These are phyloP conservation scores for Corythucha ciliata DNA, from an alignment of 2,888 invertebrate species.

Conservation along the genomic window DNA sequence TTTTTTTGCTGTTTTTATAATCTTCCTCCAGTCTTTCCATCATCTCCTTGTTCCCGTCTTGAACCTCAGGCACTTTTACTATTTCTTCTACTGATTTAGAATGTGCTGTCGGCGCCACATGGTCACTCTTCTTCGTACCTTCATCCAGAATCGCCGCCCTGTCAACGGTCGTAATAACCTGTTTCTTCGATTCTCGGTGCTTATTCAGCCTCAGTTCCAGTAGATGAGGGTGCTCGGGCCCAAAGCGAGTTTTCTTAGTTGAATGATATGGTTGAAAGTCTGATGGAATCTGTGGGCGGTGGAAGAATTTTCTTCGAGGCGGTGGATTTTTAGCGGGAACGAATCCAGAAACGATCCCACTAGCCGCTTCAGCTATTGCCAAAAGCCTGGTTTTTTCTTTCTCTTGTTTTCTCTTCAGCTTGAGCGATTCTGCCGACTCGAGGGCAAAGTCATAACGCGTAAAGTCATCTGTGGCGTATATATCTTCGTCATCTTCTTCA, in stretches of 20 bases:
- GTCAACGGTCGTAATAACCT: constrained; percentile 28
- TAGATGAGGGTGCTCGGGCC: constrained; percentile 30
- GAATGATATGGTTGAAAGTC: constrained; percentile 52
- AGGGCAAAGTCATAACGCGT: constrained; percentile 82
- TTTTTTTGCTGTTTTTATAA: no score
- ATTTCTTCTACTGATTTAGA: no score
- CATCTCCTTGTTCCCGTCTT: no score
- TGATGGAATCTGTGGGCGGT: constrained; percentile 52
- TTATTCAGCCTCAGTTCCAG: constrained; percentile 7
- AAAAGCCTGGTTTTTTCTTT: constrained; percentile 28
- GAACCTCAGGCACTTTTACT: no score
- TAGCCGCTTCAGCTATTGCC: constrained; percentile 21
- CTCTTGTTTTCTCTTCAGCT: constrained; percentile 30
- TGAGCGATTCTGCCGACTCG: constrained; percentile 38
- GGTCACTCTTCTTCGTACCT: no score
- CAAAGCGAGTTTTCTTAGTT: constrained; percentile 47
- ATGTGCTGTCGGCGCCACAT: no score
- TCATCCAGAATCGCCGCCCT: constrained; percentile 32
- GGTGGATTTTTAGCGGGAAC: constrained; percentile 40
- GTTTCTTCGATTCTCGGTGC: constrained; percentile 18
- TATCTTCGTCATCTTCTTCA: constrained; percentile 90
- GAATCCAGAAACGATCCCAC: constrained; percentile 43
- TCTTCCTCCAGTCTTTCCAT: no score
- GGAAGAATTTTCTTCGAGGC: constrained; percentile 44
- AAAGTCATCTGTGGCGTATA: constrained; percentile 84